Percentiles rank a stretch among this genome's conserved stretches.
phyloP scores from a whole-genome alignment of 2,113 vertebrate genomes.

The Stegastes partitus region DNA sequence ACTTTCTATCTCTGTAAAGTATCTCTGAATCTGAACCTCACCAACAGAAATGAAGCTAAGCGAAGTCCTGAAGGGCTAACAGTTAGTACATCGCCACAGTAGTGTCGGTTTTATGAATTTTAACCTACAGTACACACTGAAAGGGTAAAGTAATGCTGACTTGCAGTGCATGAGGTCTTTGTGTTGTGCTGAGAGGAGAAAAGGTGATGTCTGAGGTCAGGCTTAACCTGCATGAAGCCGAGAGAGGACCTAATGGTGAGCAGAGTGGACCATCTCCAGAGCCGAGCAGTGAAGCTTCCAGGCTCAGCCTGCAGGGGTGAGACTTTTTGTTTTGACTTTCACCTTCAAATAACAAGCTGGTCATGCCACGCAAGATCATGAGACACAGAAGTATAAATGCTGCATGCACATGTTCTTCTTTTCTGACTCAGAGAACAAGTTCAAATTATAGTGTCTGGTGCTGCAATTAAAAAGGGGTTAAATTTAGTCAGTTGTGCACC shows the following conservation, averaged over 20 bases:
- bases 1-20: background rate
- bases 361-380: background rate
- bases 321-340: background rate
- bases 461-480: too few species aligned
- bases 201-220: slow-evolving; percentile 57
- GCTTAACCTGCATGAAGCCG: slow-evolving; percentile 2
- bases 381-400: background rate
- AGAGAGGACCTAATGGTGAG: background rate
- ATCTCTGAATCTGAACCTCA: too few species aligned
- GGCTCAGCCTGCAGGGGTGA: slow-evolving; percentile 57
- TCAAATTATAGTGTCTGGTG: too few species aligned
- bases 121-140: background rate
- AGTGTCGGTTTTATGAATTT: too few species aligned
- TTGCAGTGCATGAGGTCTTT: background rate
- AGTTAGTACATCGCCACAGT: background rate
- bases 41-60: background rate
- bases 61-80: background rate
- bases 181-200: background rate
- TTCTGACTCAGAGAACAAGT: too few species aligned
- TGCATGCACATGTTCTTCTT: too few species aligned
- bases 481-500: too few species aligned
- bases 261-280: slow-evolving; percentile 16
- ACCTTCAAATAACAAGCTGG: too few species aligned
- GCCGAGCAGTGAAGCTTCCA: slow-evolving; percentile 1
- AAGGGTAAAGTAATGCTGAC: background rate